Base-by-base conservation (phyloP, 2,888 invertebrate genomes). In the Silvanus unidentatus region DNA sequence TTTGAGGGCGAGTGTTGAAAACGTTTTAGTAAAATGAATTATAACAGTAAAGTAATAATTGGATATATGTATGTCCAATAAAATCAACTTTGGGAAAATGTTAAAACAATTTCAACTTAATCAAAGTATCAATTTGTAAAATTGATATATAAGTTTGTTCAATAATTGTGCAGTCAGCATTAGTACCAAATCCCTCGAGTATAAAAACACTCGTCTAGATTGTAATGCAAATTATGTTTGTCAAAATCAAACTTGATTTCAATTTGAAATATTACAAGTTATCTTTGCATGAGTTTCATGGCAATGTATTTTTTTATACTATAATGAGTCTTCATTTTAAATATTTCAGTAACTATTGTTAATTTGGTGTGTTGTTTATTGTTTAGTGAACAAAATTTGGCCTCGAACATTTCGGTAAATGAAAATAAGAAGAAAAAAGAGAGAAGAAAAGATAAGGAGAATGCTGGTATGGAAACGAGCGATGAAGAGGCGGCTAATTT, bases 401-500 rank as follows among this genome's bases (percentile, higher is more conserved):
- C 70, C 28, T 50, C 56, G 29, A 50, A 48, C 40, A 55, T 59
- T 22, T 49, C 63, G 28, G 73, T 75, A 53, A 68, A 73, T 47
- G 77, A 77, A 50, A 78, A 71, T 53, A 79, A 80, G 61, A 80
- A 80, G 67, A 79, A 79, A 59, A 79, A 79, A 53, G 75, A 78
- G 52, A 71, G 75, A 58, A 77, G 78, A 71, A 73, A 74, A 63
- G 77, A 77, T 54, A 72, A 74, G 48, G 77, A 76, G 51, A 73
- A 77, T 29, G 54, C 67, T 14, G 59, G 70, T 10, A 73, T 77
- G 68, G 80, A 78, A 22, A 80, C 78, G 52, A 80, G 79, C 53
- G 80, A 80, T 54, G 81, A 81, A 48, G 72, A 73, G 39, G 58
- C 68, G 42, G 58, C 69, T 48, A 78, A 78, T 59, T 63, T 69